phyloP scores from a whole-genome alignment of 2,797 vertebrate genomes.

The Bovichtus variegatus region DNA sequence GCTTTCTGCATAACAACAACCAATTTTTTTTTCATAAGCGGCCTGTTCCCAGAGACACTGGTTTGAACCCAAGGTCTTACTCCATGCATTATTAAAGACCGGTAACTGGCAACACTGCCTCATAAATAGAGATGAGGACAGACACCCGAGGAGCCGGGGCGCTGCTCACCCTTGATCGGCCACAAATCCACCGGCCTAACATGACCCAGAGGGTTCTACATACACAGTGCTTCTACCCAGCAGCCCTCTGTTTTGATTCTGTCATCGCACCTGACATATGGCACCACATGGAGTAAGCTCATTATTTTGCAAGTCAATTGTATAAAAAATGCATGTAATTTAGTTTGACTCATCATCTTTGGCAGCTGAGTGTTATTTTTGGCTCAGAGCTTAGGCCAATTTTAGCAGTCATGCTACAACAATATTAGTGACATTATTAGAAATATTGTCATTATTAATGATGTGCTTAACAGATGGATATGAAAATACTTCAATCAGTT shows the following conservation, averaged over 20 bases:
- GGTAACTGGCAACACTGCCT: constrained; percentile 81
- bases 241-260: constrained; percentile 34
- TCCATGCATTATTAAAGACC: constrained; percentile 85
- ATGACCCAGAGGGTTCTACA: constrained; percentile 69
- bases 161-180: constrained; percentile 77
- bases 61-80: constrained; percentile 83
- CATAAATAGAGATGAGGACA: constrained; percentile 85
- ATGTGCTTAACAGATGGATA: constrained; percentile 48
- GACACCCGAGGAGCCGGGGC: constrained; percentile 72
- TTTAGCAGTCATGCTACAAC: constrained; percentile 34
- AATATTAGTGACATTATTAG: constrained; percentile 39
- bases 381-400: not conserved
- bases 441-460: constrained; percentile 50
- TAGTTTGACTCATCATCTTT: constrained; percentile 28
- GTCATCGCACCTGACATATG: constrained; percentile 41
- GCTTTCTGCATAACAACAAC: constrained; percentile 76
- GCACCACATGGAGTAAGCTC: constrained; percentile 30
- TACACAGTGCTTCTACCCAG: constrained; percentile 19
- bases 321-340: constrained; percentile 38
- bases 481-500: constrained; percentile 38
- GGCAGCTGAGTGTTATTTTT: constrained; percentile 32
- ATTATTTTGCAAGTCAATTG: constrained; percentile 17
- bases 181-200: constrained; percentile 71
- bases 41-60: constrained; percentile 74
- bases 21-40: constrained; percentile 62